Evolutionary conservation across 2,113 vertebrate genomes (phyloP).

Genomic region (Halichoeres trimaculatus): DNA sequence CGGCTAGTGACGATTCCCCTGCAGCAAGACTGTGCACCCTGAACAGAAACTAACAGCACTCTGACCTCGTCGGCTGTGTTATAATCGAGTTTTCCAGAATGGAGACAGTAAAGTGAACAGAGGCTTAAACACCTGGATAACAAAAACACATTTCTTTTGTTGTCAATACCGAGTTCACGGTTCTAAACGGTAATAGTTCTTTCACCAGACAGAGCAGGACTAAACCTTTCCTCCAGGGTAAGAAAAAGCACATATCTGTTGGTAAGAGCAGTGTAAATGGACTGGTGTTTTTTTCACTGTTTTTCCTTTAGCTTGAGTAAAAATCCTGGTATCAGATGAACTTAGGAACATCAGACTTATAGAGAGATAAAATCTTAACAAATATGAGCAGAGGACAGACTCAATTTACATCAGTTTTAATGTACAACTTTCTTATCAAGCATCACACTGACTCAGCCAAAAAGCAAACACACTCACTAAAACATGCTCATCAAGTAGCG

Average conservation of each 20-base stretch:
- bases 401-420: slow-evolving; percentile 13
- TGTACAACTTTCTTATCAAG: slow-evolving; percentile 6
- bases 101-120: neutral
- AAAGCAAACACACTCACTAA: neutral
- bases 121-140: slow-evolving; percentile 25
- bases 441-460: neutral
- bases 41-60: slow-evolving; percentile 19
- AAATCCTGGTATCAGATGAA: slow-evolving; percentile 5
- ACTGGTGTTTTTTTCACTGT: slow-evolving; percentile 36
- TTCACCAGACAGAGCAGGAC: slow-evolving; percentile 29
- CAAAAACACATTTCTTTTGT: neutral
- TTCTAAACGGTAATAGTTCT: slow-evolving; percentile 23
- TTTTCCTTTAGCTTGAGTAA: slow-evolving; percentile 20
- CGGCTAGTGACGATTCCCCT: slow-evolving; percentile 56
- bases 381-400: neutral
- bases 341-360: neutral
- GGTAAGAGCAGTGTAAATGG: slow-evolving; percentile 16
- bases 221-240: slow-evolving; percentile 24
- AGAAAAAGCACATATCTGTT: slow-evolving; percentile 12
- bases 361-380: slow-evolving; percentile 2
- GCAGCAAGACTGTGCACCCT: slow-evolving; percentile 32
- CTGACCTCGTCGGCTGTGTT: slow-evolving; percentile 38
- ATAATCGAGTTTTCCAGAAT: slow-evolving; percentile 15
- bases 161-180: slow-evolving; percentile 1
- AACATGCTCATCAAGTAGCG: neutral